phyloP scores from a whole-genome alignment of 2,113 vertebrate genomes.

The Clinocottus analis region DNA sequence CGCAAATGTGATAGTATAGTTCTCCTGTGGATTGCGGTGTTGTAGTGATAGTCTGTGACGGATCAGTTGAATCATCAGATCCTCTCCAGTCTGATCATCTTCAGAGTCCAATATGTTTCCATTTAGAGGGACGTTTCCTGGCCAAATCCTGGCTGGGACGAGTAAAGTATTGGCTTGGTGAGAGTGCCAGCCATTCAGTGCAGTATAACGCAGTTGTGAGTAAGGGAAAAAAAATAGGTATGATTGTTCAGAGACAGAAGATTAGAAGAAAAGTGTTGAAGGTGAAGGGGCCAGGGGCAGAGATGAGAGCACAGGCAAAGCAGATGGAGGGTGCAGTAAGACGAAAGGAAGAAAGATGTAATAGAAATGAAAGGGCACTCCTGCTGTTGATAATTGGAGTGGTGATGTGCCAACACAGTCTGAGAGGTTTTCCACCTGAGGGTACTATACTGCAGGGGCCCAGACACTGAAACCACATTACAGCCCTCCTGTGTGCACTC shows the following conservation, averaged over 20 bases:
- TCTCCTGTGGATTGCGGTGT: slow-evolving; percentile 44
- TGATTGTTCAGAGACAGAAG: slow-evolving; percentile 53
- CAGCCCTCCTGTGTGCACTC: slow-evolving; percentile 55
- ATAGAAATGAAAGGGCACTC: slow-evolving; percentile 72
- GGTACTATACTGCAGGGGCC: slow-evolving; percentile 60
- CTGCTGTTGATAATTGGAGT: slow-evolving; percentile 77
- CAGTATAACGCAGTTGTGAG: slow-evolving; percentile 7
- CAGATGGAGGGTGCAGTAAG: slow-evolving; percentile 37
- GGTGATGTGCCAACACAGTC: slow-evolving; percentile 67
- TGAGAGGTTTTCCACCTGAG: slow-evolving; percentile 73
- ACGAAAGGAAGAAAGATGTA: slow-evolving; percentile 59
- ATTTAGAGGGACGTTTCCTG: slow-evolving; percentile 38
- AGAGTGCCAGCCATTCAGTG: slow-evolving; percentile 30
- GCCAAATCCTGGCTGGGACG: slow-evolving; percentile 10
- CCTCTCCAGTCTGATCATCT: slow-evolving; percentile 52
- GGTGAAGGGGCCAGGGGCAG: slow-evolving; percentile 52
- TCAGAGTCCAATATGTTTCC: slow-evolving; percentile 35
- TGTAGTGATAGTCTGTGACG: slow-evolving; percentile 37
- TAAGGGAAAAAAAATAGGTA: background rate
- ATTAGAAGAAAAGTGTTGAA: slow-evolving; percentile 56
- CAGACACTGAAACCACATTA: slow-evolving; percentile 70
- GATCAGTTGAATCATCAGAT: slow-evolving; percentile 57
- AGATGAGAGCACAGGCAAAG: slow-evolving; percentile 47
- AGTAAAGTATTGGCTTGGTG: slow-evolving; percentile 27
- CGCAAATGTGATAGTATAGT: slow-evolving; percentile 40